Percentiles rank a stretch among this genome's conserved stretches.
Conservation (phyloP, 2,113 vertebrate species). For the Acanthisitta chloris region DNA sequence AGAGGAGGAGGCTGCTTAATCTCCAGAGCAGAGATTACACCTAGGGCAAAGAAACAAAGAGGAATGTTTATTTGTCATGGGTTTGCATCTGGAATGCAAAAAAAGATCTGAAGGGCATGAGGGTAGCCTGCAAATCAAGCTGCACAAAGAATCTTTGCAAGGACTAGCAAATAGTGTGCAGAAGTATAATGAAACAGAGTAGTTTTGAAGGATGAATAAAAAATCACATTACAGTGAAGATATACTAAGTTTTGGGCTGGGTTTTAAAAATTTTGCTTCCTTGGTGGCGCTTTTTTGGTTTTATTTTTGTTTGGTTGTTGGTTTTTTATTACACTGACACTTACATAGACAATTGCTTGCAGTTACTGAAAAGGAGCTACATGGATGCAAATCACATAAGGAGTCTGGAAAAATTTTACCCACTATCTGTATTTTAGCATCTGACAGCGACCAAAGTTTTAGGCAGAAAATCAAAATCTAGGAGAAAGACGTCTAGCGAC, state of each 20-base stretch:
- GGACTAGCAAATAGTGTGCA: rapidly evolving
- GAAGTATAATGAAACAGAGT: not conserved
- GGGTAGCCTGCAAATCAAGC: not conserved
- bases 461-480: not conserved
- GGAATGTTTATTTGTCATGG: not conserved
- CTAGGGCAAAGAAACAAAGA: not conserved
- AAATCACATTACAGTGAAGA: not conserved
- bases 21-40: not conserved
- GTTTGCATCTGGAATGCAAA: not conserved
- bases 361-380: not conserved
- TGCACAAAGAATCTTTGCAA: rapidly evolving
- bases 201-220: not conserved
- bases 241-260: not conserved
- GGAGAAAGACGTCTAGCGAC: not conserved
- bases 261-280: not conserved
- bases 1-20: not conserved
- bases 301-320: not conserved
- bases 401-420: not conserved
- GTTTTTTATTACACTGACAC: not conserved
- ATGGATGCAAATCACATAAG: not conserved
- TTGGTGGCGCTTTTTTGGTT: not conserved
- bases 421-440: not conserved
- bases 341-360: not conserved
- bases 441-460: not conserved
- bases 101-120: not conserved